Base-by-base conservation (phyloP, 2,888 invertebrate species). In the Ectropis crepuscularia region DNA sequence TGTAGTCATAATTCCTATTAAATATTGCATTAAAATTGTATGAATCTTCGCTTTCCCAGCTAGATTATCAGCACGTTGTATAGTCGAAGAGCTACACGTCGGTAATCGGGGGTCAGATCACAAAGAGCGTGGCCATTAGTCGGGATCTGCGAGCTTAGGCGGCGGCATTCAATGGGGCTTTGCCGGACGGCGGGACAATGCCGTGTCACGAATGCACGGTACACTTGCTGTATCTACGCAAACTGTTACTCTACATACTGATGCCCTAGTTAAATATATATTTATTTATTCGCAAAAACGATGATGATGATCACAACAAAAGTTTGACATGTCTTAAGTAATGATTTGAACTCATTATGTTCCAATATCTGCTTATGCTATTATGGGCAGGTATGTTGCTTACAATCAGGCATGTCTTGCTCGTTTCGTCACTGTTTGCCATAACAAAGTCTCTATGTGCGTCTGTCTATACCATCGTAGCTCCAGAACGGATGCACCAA, bases 121-220 rank as follows among this genome's bases (percentile, higher is more conserved):
- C 68, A 70, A 71, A 73, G 70, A 65, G 67, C 62, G 64, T 55
- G 66, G 57, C 68, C 68, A 71, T 74, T 74, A 71, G 70, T 61
- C 63, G 59, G 65, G 69, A 67, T 71, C 60, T 59, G 59, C 48
- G 53, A 63, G 71, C 68, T 74, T 72, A 65, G 53, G 61, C 50
- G 61, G 59, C 61, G 53, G 51, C 51, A 51, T 55, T 69, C 62
- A 70, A 70, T 62, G 57, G 61, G 58, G 64, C 64, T 68, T 67
- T 69, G 58, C 61, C 48, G 64, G 55, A 53, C 55, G 46, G 48
- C 53, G 53, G 60, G 50, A 70, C 66, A 70, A 66, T 70, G 54
- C 50, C 43, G 53, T 61, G 51, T 55, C 65, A 65, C 58, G 50
- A 42, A 51, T 59, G 45, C 50, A 11, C 50, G 8, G 6, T 46